These are phyloP conservation scores for Phyllostomus hastatus DNA, from an alignment of 2,113 vertebrate genomes.

Conservation along the genomic window DNA sequence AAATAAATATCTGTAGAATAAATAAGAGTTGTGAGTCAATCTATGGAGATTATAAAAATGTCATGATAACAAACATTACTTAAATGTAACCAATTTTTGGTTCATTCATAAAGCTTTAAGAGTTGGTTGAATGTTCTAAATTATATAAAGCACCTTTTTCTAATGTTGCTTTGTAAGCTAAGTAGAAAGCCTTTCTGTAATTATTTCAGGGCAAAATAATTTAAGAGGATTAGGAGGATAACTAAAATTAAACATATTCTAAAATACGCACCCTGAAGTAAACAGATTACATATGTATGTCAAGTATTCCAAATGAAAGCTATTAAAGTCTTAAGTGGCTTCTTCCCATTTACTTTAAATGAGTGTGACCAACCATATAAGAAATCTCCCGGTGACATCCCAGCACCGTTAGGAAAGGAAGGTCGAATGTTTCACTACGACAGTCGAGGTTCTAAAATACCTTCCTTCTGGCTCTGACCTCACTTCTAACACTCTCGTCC, in stretches of 20 bases:
- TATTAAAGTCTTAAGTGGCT: background rate
- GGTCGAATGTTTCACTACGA: background rate
- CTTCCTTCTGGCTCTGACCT: background rate
- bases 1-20: background rate
- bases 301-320: slow-evolving; percentile 37
- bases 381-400: background rate
- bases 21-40: background rate
- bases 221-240: slow-evolving; percentile 34
- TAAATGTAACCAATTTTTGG: background rate
- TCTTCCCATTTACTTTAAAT: slow-evolving; percentile 5
- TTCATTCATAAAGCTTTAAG: background rate
- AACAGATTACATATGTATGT: slow-evolving; percentile 35
- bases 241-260: slow-evolving; percentile 41
- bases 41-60: background rate
- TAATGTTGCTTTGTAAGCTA: background rate
- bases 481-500: background rate
- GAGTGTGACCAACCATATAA: background rate
- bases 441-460: background rate
- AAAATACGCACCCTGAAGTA: slow-evolving; percentile 25
- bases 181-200: background rate
- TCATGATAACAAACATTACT: background rate
- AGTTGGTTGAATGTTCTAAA: background rate
- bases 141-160: background rate
- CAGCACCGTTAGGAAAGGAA: background rate
- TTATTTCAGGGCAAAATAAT: slow-evolving; percentile 50